phyloP scores from a whole-genome alignment of 2,888 invertebrate genomes.

The Trileptium ribeirensis region DNA sequence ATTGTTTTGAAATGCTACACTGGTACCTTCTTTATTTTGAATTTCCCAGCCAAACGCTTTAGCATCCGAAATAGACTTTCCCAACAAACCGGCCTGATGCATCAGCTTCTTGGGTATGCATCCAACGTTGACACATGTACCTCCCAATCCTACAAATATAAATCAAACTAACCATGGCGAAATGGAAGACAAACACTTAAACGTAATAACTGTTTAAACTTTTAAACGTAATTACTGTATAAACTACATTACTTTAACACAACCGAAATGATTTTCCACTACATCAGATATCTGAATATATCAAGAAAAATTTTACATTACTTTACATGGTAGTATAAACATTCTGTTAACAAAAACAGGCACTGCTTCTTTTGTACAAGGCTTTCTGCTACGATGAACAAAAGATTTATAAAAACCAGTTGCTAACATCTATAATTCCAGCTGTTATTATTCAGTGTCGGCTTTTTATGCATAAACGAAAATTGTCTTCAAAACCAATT shows the following conservation, averaged over 20 bases:
- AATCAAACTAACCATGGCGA: no score
- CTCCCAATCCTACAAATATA: slow-evolving; percentile 77
- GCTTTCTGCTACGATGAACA: no score
- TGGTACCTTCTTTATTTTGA: slow-evolving; percentile 25
- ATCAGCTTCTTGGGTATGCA: slow-evolving; percentile 96
- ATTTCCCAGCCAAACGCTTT: slow-evolving; percentile 54
- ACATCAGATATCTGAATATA: not conserved
- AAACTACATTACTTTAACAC: not conserved
- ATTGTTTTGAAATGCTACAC: not conserved
- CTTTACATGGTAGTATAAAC: no score
- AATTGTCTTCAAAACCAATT: no score
- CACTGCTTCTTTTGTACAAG: no score
- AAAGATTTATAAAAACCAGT: no score
- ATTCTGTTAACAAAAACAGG: no score
- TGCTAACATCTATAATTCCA: no score
- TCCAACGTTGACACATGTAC: slow-evolving; percentile 83
- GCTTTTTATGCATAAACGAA: no score
- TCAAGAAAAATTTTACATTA: no score
- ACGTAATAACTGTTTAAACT: not conserved
- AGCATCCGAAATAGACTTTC: slow-evolving; percentile 62
- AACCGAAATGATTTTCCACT: not conserved
- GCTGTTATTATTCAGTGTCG: no score
- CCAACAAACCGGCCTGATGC: slow-evolving; percentile 86
- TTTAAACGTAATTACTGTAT: not conserved
- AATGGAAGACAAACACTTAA: not conserved